Conservation (phyloP, 2,888 invertebrate species). For the Zaprionus bogoriensis region DNA sequence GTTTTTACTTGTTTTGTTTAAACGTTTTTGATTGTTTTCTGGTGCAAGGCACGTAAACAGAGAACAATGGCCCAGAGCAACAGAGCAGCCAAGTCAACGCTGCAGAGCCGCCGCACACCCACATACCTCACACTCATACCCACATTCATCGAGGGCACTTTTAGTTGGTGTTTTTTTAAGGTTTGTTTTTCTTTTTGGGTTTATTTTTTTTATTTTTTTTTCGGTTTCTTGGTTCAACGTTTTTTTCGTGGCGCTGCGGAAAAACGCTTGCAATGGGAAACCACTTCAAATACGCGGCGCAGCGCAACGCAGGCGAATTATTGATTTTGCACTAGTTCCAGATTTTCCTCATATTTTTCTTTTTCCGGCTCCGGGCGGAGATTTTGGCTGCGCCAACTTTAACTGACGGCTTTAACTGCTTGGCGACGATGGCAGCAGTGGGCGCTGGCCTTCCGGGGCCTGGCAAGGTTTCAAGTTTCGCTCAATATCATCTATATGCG, state of each 20-base stretch:
- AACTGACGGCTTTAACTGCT: conserved; percentile 53
- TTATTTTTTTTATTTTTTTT: conserved; percentile 34
- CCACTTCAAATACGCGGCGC: conserved; percentile 57
- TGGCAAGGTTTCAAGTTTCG: conserved; percentile 47
- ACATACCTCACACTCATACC: background rate
- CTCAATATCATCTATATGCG: too few relatives aligned
- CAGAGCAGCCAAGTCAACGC: conserved; percentile 52
- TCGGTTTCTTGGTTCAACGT: conserved; percentile 19
- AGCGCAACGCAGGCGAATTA: conserved; percentile 34
- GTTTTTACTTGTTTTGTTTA: conserved; percentile 15
- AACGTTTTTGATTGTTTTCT: conserved; percentile 48
- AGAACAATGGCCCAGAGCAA: conserved; percentile 55
- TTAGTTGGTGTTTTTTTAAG: conserved; percentile 41
- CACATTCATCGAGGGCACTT: conserved; percentile 14
- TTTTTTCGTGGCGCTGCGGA: conserved; percentile 16
- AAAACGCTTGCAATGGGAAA: conserved; percentile 43
- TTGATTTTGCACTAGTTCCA: conserved; percentile 68
- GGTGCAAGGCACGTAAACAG: conserved; percentile 28
- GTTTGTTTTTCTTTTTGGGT: conserved; percentile 28
- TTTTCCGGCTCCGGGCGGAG: conserved; percentile 5
- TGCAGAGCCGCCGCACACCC: conserved; percentile 19
- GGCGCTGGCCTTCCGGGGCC: conserved; percentile 1
- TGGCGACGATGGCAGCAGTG: conserved; percentile 3
- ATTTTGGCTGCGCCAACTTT: conserved; percentile 33
- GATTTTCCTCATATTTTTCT: conserved; percentile 43